These are phyloP conservation scores for Amphipyra berbera DNA, from an alignment of 2,888 invertebrate species.

Conservation along the genomic window DNA sequence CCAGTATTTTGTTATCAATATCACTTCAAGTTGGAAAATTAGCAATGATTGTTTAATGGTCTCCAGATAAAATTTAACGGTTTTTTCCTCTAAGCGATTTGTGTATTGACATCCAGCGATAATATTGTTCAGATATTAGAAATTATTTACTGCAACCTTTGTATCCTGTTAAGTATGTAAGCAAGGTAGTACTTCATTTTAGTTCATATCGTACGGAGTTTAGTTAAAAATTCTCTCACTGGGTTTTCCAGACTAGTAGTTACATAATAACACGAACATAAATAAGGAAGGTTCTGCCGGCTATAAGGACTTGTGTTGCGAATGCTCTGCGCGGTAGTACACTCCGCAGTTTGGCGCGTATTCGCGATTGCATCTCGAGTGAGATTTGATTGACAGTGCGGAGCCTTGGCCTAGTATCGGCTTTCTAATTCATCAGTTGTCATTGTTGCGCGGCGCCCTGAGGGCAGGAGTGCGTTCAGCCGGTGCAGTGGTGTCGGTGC, in stretches of 20 bases:
- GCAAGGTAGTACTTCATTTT: not conserved
- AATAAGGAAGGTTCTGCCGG: constrained; percentile 30
- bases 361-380: constrained; percentile 46
- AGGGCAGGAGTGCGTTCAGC: constrained; percentile 36
- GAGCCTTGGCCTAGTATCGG: constrained; percentile 62
- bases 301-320: constrained; percentile 19
- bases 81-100: not conserved
- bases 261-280: constrained; percentile 38
- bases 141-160: not conserved
- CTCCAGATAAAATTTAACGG: not conserved
- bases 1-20: no score
- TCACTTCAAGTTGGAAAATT: no score
- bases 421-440: constrained; percentile 62
- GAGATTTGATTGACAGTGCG: constrained; percentile 55
- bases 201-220: constrained; percentile 7
- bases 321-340: constrained; percentile 2
- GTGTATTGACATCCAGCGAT: not conserved
- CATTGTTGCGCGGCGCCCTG: constrained; percentile 53
- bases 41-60: no score
- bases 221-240: constrained; percentile 27
- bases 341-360: constrained; percentile 10
- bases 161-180: constrained; percentile 8
- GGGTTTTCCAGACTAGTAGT: constrained; percentile 38
- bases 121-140: constrained; percentile 4
- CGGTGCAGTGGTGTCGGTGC: constrained; percentile 22